phyloP scores from a whole-genome alignment of 2,797 vertebrate genomes.

The Lepus townsendii region DNA sequence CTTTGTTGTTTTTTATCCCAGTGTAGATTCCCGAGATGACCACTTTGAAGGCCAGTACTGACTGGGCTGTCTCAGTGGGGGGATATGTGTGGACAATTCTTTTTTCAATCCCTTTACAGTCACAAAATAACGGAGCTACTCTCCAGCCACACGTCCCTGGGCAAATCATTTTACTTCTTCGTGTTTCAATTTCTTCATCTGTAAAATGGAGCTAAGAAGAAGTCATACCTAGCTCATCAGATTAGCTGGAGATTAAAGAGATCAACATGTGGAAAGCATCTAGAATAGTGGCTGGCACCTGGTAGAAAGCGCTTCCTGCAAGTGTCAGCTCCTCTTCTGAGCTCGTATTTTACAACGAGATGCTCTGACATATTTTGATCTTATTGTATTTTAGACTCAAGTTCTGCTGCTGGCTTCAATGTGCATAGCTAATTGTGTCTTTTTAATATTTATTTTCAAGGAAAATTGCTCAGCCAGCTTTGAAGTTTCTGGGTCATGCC shows the following conservation, averaged over 20 bases:
- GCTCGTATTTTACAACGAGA: not conserved
- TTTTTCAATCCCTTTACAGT: constrained; percentile 1
- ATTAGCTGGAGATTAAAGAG: not conserved
- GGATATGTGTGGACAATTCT: not conserved
- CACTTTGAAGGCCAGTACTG: not conserved
- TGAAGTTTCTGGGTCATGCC: constrained; percentile 90
- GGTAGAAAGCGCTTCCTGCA: not conserved
- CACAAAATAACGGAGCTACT: not conserved
- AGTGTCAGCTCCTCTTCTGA: not conserved
- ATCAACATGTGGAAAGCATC: not conserved
- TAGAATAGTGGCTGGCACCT: not conserved
- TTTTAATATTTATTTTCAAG: constrained; percentile 80
- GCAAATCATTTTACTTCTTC: constrained; percentile 1
- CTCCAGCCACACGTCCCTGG: not conserved
- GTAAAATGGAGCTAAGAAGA: not conserved
- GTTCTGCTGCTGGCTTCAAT: not conserved
- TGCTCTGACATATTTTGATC: not conserved
- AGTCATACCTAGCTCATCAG: not conserved
- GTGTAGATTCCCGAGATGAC: not conserved
- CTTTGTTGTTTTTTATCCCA: not conserved
- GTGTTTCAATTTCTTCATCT: constrained; percentile 2
- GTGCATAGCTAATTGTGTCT: constrained; percentile 47
- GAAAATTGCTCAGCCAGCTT: constrained; percentile 83
- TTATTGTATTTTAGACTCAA: constrained; percentile 1
- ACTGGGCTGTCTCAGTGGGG: not conserved